Conservation (phyloP, 2,797 vertebrate genomes). For the Lindbergichthys nudifrons region DNA sequence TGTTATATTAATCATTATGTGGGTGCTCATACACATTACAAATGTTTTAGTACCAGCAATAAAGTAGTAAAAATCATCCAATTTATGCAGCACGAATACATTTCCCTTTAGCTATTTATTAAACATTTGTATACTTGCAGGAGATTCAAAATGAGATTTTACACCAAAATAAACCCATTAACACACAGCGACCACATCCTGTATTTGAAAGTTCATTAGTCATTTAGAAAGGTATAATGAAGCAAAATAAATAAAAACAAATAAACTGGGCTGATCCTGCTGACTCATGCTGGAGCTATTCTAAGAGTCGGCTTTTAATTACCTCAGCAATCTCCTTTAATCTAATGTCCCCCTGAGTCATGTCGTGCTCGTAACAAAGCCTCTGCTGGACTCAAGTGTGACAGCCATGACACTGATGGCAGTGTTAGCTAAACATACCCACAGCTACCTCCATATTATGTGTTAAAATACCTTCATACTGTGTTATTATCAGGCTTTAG, state of each 20-base stretch:
- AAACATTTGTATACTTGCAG: neutral
- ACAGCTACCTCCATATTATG: too few species aligned
- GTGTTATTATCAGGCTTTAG: neutral
- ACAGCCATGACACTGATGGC: slow-evolving; percentile 53
- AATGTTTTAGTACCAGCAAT: neutral
- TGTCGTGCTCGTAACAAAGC: slow-evolving; percentile 44
- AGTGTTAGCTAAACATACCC: neutral
- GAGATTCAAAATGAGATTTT: neutral
- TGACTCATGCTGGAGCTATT: slow-evolving; percentile 47
- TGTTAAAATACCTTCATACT: neutral
- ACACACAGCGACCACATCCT: neutral
- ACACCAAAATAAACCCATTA: neutral
- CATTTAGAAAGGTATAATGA: neutral
- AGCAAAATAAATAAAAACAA: neutral
- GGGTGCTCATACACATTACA: neutral
- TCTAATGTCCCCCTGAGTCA: slow-evolving; percentile 57
- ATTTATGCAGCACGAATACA: neutral
- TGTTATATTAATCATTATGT: neutral
- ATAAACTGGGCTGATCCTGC: slow-evolving; percentile 32
- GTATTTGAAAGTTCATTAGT: neutral
- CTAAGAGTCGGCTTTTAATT: slow-evolving; percentile 62
- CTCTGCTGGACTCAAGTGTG: slow-evolving; percentile 67
- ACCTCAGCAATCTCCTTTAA: slow-evolving; percentile 61
- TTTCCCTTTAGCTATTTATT: too few species aligned
- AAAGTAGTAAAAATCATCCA: neutral